Evolutionary conservation across 2,888 invertebrate species (phyloP), one percentile per base, ranked within the genome.

Genomic region (Nebria brevicollis): DNA sequence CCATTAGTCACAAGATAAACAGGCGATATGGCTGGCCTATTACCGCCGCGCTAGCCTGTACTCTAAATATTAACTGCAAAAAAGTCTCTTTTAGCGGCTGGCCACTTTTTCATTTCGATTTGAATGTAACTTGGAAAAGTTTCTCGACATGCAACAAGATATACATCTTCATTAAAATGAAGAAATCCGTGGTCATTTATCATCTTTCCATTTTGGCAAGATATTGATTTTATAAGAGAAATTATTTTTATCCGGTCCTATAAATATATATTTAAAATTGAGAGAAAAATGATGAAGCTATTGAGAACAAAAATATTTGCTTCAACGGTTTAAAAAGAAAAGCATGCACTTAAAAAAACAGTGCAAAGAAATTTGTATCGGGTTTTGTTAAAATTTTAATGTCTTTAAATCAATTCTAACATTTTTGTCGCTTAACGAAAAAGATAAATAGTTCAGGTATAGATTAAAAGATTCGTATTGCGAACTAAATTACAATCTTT

Each of bases 1-100:
- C 81, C 81, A 81, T 81, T 81, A 81, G 81, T 77, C 81, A 81
- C 81, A 81, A 81, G 81, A 80, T 80, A 80, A 81, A 81, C 81
- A 81, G 77, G 73, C 81, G 72, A 80, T 80, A 74, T 72, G 64
- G 80, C 64, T 43, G 54, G 11, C 64, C 75, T 54, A 75, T 64
- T 54, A 34, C 34, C 7, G 26, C 34, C 25, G 72, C 72, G 34
- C 34, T 20, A 54, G 13, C 54, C 66, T 25, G 6, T 70, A 70
- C 20, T 26, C 70, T 26, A 70, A 70, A 70, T 26, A 70, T 26
- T 20, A 15, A 25, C 25, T 20, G 7, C 11, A 34, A 70, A 70
- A 25, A 70, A 70, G 26, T 26, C 15, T 26, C 25, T 54, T 54
- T 54, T 54, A 54, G 54, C 4, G 54, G 54, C 54, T 54, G 54